phyloP scores from a whole-genome alignment of 1,140 invertebrate species.

The Gryon sp. region DNA sequence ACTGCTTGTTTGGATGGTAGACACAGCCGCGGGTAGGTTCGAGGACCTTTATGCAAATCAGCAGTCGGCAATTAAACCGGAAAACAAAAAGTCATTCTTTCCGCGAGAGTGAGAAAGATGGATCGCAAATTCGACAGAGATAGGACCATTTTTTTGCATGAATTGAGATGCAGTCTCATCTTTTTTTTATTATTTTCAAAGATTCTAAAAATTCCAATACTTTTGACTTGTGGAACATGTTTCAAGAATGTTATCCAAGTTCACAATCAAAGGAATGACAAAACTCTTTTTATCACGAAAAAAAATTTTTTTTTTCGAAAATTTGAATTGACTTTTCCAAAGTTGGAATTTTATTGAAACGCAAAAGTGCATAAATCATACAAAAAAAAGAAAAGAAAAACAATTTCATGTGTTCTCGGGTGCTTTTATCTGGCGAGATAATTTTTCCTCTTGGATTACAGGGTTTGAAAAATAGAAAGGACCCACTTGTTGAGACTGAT shows the following conservation, averaged over 20 bases:
- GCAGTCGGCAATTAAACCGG: conserved; percentile 42
- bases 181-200: too few species aligned
- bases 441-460: conserved; percentile 16
- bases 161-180: conserved; percentile 48
- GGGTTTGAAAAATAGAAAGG: conserved; percentile 24
- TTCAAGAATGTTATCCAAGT: too few species aligned
- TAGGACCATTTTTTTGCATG: conserved; percentile 40
- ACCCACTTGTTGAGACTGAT: conserved; percentile 22
- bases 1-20: conserved; percentile 20
- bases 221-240: too few species aligned
- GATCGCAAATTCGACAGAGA: neutral
- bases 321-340: too few species aligned
- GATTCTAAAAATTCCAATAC: too few species aligned
- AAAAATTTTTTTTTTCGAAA: too few species aligned
- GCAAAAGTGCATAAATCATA: conserved; percentile 32
- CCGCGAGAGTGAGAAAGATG: neutral
- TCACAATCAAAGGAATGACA: too few species aligned
- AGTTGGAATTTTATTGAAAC: too few species aligned
- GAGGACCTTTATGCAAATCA: conserved; percentile 57
- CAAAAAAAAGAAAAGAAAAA: conserved; percentile 28
- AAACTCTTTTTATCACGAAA: too few species aligned
- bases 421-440: conserved; percentile 16
- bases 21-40: conserved; percentile 37
- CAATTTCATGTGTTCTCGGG: conserved; percentile 8
- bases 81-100: conserved; percentile 22